Conservation (phyloP, 1,140 invertebrate genomes). For the Hetaerina americana region DNA sequence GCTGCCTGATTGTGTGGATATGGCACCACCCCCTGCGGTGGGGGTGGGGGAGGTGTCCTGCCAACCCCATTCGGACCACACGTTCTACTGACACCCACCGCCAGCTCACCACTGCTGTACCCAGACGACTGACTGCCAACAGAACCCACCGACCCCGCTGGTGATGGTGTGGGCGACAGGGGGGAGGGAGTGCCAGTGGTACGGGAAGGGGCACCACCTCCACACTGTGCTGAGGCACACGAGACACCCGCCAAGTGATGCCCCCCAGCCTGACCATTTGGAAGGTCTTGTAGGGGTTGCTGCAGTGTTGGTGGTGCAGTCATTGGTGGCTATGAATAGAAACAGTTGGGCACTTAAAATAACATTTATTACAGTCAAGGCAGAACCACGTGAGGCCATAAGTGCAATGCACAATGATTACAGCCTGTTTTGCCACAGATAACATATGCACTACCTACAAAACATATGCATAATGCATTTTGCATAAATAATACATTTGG, state of each 20-base stretch:
- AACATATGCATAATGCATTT: too few relatives aligned
- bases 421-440: too few relatives aligned
- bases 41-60: constrained; percentile 6
- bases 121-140: constrained; percentile 63
- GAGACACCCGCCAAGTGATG: not conserved
- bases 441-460: too few relatives aligned
- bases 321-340: not conserved
- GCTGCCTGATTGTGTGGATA: constrained; percentile 13
- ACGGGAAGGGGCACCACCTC: not conserved
- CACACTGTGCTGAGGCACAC: not conserved
- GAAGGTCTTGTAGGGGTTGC: not conserved
- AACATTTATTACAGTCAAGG: too few relatives aligned
- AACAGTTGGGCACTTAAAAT: too few relatives aligned
- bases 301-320: not conserved
- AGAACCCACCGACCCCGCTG: constrained; percentile 65
- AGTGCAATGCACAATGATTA: too few relatives aligned
- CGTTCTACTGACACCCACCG: constrained; percentile 4
- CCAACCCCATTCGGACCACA: constrained; percentile 3
- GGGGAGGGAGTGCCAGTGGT: constrained; percentile 53
- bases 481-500: too few relatives aligned
- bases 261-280: not conserved
- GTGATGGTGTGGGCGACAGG: constrained; percentile 69
- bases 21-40: constrained; percentile 12
- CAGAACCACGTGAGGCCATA: too few relatives aligned
- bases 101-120: constrained; percentile 52